Base-by-base conservation (phyloP, 2,113 vertebrate genomes). In the Leptobrachium ailaonicum region DNA sequence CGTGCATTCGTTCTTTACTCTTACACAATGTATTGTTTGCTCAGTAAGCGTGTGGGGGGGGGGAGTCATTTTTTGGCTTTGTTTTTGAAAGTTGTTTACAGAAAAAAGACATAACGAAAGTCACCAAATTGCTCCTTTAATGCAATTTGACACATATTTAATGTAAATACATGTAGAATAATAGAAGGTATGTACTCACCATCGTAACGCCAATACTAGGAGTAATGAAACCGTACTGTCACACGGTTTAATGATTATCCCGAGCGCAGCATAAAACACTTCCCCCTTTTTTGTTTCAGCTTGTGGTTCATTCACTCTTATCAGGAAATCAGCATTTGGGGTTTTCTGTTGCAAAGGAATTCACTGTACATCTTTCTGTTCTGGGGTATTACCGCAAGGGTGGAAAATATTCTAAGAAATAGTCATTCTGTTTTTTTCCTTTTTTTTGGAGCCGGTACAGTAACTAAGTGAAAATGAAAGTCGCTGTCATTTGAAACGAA, bases 151-250 rank as follows among this genome's bases (percentile, higher is more conserved):
- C 20, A 50, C 8, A 50, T 50, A 12, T 60, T 60, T 13, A 60
- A 8, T 4, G 41, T 13, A 44, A 68, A 43, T 13, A 43, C 7
- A 68, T 1, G 12, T 13, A 68, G 32, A 32, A 66, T 10, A 14
- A 12, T 20, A 9, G 6, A 32, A 32, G 20, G 20, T 32, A 32
- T 76, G 53, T 71, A 85, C 88, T 87, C 86, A 89, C 88, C 87
- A 87, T 88, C 1, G 41, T 76, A 82, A 47, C 0, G 0, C 0
- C 2, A 40, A 50, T 6, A 81, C 4, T 66, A 56, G 8, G 72
- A 64, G 12, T 63, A 2, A 69, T 13, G 1, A 11, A 2, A 2
- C 58, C 4, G 41, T 1, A 2, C 42, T 82, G 64, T 45, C 20
- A 11, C 12, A 41, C 2, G 53, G 3, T 4, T 77, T 77, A 77